Evolutionary conservation across 2,113 vertebrate species (phyloP), one percentile per base, ranked within the genome.

Genomic region (Sprattus sprattus): DNA sequence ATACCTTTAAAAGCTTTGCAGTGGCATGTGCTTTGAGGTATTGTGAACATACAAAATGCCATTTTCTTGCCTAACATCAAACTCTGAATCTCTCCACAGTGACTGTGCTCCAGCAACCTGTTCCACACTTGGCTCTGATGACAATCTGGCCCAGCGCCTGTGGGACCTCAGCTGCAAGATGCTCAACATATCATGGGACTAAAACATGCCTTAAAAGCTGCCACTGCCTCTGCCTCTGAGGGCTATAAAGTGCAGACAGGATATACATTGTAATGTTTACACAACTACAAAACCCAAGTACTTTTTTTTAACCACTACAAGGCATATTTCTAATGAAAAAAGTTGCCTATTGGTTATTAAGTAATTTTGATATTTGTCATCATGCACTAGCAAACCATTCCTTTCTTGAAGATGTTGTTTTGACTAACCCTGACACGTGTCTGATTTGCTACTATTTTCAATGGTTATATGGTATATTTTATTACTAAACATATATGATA

Each of bases 101-200:
- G 95, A 95, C 89, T 96, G 94, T 22, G 92, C 95, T 39, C 87
- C 92, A 18, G 92, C 94, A n/a, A 89, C 32, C 83, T 93, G 93
- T 90, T 94, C 94, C 0, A 82, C 80, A 0, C 90, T 89, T 1
- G 95, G 88, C 0, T 89, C 89, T 85, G 89, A 95, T 44, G 94
- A 95, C 16, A 85, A 86, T 0, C 0, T 92, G 89, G 95, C 94
- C 0, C 84, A 95, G 92, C 93, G 93, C 86, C 71, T 95, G 82
- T 96, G 95, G 95, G 94, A 95, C 50, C 85, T 95, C 88, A 95
- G 93, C 93, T 95, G 95, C 75, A 84, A 45, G 71, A 82, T 94
- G 92, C 93, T 95, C 57, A 89, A 89, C 20, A 81, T 96, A 46
- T 86, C 90, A 1, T 95, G 94, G 95, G 93, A 93, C 3, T 94